A percentile compares a stretch with the other conserved stretches of the same genome.
Conservation (phyloP, 2,113 vertebrate genomes). For the Gambusia holbrooki region DNA sequence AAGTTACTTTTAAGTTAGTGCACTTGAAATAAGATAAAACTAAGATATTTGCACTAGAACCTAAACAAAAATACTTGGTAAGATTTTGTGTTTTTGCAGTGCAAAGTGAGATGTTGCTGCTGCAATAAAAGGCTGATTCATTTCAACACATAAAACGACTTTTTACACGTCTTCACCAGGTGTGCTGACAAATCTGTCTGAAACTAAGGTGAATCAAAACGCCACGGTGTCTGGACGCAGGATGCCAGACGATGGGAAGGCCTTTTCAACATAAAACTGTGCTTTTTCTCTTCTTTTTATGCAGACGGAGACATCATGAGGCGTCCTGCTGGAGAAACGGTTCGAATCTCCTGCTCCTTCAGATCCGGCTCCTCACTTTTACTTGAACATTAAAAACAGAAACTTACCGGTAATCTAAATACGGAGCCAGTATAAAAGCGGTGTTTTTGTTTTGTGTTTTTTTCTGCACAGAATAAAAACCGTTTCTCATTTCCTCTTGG, state of each 20-base stretch:
- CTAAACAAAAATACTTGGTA: no score
- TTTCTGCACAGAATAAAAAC: slow-evolving; percentile 50
- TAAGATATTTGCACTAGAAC: no score
- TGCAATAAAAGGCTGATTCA: no score
- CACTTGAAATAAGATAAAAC: no score
- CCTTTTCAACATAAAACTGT: slow-evolving; percentile 20
- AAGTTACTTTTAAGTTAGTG: no score
- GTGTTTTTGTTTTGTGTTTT: slow-evolving; percentile 20
- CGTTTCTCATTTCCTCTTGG: slow-evolving; percentile 10
- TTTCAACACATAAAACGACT: no score
- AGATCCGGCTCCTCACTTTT: not conserved
- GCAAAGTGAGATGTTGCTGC: no score
- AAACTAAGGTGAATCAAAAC: not conserved
- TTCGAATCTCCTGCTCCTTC: not conserved
- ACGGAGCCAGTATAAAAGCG: slow-evolving; percentile 69
- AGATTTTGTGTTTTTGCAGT: no score
- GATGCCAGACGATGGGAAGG: slow-evolving; percentile 7
- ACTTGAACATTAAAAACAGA: slow-evolving; percentile 35
- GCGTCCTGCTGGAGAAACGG: not conserved
- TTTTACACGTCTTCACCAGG: not conserved
- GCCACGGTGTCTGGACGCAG: not conserved
- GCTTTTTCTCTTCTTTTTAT: not conserved
- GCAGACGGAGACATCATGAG: not conserved
- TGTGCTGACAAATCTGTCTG: not conserved
- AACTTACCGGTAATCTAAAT: slow-evolving; percentile 41